Percentiles rank a stretch among this genome's conserved stretches.
These are phyloP conservation scores for Brachypalpus laphriformis DNA, from an alignment of 2,888 invertebrate species.

Conservation along the genomic window DNA sequence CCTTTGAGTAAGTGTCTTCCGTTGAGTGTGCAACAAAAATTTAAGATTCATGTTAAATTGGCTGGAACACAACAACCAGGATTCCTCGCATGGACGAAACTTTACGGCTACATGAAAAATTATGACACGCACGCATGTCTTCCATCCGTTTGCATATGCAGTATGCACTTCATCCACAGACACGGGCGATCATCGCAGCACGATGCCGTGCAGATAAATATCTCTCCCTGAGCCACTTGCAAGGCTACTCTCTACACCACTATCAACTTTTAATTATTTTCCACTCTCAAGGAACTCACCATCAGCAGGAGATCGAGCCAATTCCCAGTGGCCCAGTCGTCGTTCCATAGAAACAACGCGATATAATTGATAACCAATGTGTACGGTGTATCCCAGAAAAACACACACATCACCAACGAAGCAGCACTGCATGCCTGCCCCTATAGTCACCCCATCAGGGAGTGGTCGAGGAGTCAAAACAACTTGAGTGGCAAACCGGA, in stretches of 20 bases:
- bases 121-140: slow-evolving; percentile 34
- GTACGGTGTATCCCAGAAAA: not conserved
- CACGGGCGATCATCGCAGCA: slow-evolving; percentile 40
- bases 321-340: slow-evolving; percentile 1
- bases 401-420: not conserved
- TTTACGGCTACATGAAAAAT: slow-evolving; percentile 37
- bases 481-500: slow-evolving; percentile 49
- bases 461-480: slow-evolving; percentile 67
- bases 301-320: slow-evolving; percentile 58
- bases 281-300: slow-evolving; percentile 30
- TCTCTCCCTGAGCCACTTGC: slow-evolving; percentile 9
- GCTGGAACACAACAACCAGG: not conserved
- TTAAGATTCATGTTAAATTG: slow-evolving; percentile 11
- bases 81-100: not conserved
- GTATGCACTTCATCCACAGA: too few relatives aligned
- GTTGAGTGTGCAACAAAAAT: not conserved
- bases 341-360: slow-evolving; percentile 32
- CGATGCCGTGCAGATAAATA: slow-evolving; percentile 20
- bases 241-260: not conserved
- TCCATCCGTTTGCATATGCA: slow-evolving; percentile 8
- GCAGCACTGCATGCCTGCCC: not conserved
- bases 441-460: slow-evolving; percentile 30
- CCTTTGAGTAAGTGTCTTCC: not conserved
- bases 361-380: slow-evolving; percentile 68
- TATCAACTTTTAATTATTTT: slow-evolving; percentile 62